Evolutionary conservation across 1,140 invertebrate genomes (phyloP).

Genomic region (Drosophila ohnishii): DNA sequence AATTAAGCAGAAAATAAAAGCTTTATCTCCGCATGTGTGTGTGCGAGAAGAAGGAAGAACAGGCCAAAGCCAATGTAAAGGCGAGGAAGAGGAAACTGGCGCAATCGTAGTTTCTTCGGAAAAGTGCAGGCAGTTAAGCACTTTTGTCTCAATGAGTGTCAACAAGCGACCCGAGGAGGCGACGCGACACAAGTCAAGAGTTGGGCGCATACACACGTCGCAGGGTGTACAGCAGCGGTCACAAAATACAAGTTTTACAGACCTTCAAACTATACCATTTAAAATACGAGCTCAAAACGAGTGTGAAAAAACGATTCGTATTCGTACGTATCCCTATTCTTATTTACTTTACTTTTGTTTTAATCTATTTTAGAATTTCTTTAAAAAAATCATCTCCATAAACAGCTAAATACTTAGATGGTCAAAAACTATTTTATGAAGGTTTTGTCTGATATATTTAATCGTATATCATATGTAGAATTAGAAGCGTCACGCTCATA

Average conservation of each 20-base stretch:
- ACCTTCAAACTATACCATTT: not conserved
- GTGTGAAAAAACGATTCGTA: not conserved
- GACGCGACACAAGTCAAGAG: slow-evolving; percentile 58
- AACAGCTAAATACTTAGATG: not conserved
- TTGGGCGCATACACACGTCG: slow-evolving; percentile 23
- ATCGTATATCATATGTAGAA: not conserved
- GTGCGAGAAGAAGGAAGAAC: slow-evolving; percentile 3
- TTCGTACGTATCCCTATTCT: not conserved
- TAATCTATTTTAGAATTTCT: not conserved
- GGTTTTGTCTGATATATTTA: not conserved
- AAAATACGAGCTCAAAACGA: too few species aligned
- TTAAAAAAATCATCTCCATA: not conserved
- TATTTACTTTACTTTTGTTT: not conserved
- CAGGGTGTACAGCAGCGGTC: slow-evolving; percentile 3
- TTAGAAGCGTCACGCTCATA: not conserved
- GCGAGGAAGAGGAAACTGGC: slow-evolving; percentile 30
- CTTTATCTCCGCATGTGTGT: slow-evolving; percentile 37
- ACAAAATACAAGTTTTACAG: not conserved
- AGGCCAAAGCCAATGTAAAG: slow-evolving; percentile 38
- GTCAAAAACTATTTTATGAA: not conserved
- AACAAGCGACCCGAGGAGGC: slow-evolving; percentile 62
- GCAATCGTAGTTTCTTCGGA: slow-evolving; percentile 45
- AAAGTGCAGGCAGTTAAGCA: slow-evolving; percentile 80
- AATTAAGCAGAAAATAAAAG: slow-evolving; percentile 80
- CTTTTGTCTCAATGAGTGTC: slow-evolving; percentile 81